Evolutionary conservation across 2,888 invertebrate genomes (phyloP).

Genomic region (Cerastis leucographa): DNA sequence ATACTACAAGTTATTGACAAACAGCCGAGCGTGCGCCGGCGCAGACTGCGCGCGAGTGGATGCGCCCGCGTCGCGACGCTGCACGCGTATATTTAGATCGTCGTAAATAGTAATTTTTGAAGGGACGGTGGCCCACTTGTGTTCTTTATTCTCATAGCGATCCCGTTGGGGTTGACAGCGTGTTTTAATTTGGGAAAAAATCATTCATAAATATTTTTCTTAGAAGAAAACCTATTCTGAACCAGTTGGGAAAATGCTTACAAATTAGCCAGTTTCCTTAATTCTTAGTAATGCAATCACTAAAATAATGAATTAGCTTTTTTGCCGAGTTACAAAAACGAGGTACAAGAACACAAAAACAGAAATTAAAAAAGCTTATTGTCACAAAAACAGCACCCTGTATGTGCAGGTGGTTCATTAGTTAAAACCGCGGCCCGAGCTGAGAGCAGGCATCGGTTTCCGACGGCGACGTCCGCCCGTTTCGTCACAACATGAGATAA

Average conservation of each 20-base stretch:
- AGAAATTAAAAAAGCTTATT: neutral
- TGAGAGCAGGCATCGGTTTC: constrained; percentile 51
- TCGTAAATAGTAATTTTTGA: constrained; percentile 71
- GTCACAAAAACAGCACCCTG: constrained; percentile 49
- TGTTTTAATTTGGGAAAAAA: constrained; percentile 41
- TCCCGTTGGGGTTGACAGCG: constrained; percentile 50
- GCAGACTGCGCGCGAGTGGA: constrained; percentile 54
- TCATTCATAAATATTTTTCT: neutral
- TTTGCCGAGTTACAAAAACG: neutral
- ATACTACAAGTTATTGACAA: constrained; percentile 60
- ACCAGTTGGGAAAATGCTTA: neutral
- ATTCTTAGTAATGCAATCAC: neutral
- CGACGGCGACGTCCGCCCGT: constrained; percentile 64
- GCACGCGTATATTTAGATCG: constrained; percentile 66
- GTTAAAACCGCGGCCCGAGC: constrained; percentile 56
- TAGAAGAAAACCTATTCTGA: neutral
- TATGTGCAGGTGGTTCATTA: constrained; percentile 68
- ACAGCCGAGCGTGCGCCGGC: constrained; percentile 51
- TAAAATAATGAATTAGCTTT: neutral
- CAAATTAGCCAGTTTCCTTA: neutral
- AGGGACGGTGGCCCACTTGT: constrained; percentile 71
- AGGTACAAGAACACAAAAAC: neutral
- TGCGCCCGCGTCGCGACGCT: constrained; percentile 62
- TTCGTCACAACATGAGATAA: constrained; percentile 69
- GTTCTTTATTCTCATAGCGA: constrained; percentile 64